phyloP scores from a whole-genome alignment of 2,113 vertebrate species.

The Ardeotis arabs region DNA sequence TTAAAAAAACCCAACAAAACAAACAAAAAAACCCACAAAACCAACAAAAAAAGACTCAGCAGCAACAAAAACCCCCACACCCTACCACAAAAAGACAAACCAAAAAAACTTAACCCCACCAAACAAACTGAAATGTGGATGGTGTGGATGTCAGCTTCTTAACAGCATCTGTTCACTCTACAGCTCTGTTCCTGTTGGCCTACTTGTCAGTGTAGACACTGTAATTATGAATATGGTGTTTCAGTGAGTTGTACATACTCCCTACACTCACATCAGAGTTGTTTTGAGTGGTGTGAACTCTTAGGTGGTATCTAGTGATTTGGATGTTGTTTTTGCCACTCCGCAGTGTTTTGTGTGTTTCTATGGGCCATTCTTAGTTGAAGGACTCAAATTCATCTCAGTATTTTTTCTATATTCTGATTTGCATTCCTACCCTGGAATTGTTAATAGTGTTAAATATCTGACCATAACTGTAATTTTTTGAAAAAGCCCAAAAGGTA shows the following conservation, averaged over 20 bases:
- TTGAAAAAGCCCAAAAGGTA: fast-evolving
- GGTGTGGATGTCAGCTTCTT: background rate
- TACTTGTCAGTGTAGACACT: background rate
- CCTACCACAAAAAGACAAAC: background rate
- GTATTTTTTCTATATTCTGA: background rate
- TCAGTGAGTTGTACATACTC: background rate
- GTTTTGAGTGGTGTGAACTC: background rate
- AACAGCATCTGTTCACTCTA: background rate
- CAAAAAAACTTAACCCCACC: background rate
- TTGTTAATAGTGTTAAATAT: background rate
- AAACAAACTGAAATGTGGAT: background rate
- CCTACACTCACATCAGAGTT: fast-evolving
- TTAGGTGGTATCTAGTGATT: background rate
- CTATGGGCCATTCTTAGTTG: fast-evolving
- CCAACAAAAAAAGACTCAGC: background rate
- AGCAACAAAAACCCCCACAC: background rate
- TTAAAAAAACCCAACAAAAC: background rate
- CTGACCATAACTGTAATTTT: background rate
- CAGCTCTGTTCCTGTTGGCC: background rate
- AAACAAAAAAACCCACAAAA: background rate
- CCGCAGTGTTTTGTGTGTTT: background rate
- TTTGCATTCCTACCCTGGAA: background rate
- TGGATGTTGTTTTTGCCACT: background rate
- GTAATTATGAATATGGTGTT: background rate
- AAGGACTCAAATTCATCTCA: background rate